Evolutionary conservation across 1,140 invertebrate species (phyloP).

Genomic region (Eriosoma lanigerum): DNA sequence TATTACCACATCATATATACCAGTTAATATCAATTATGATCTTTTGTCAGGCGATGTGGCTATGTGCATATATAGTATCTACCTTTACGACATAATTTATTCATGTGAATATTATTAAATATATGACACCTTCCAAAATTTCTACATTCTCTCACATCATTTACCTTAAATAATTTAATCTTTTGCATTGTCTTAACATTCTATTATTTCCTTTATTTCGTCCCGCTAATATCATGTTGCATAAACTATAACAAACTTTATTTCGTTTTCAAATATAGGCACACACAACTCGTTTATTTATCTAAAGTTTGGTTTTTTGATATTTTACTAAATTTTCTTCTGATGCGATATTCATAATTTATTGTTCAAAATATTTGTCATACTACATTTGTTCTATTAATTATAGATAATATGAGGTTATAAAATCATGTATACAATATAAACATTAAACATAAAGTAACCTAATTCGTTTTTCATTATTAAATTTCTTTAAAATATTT

Average conservation of each 20-base stretch:
- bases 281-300: background rate
- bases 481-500: no score
- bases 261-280: background rate
- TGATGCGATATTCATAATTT: no score
- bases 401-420: no score
- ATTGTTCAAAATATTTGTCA: no score
- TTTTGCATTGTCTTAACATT: background rate
- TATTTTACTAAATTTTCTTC: no score
- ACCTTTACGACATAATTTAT: background rate
- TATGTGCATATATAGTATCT: background rate
- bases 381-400: no score
- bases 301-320: background rate
- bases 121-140: background rate
- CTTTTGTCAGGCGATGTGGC: background rate
- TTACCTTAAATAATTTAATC: constrained; percentile 2
- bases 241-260: background rate
- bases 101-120: background rate
- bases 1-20: background rate
- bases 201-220: background rate
- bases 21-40: constrained; percentile 12
- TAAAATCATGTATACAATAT: no score
- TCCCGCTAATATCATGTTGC: background rate
- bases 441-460: no score
- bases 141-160: background rate
- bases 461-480: no score